phyloP scores from a whole-genome alignment of 2,113 vertebrate species.

The Lanius ludovicianus region DNA sequence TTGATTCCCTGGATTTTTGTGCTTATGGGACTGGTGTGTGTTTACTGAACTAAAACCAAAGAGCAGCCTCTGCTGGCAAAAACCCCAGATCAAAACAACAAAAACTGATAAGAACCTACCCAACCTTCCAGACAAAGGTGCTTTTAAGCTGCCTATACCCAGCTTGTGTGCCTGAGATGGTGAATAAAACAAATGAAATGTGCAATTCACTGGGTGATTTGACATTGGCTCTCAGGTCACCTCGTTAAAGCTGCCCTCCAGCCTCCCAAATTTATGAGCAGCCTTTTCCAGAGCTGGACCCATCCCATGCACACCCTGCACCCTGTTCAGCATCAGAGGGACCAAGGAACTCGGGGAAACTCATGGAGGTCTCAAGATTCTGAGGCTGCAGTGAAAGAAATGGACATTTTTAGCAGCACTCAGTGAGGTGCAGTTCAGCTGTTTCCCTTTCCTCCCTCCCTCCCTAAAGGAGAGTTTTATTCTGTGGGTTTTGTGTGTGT shows the following conservation, averaged over 20 bases:
- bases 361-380: accelerated
- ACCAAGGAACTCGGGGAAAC: not conserved
- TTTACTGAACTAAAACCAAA: not conserved
- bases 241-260: not conserved
- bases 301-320: accelerated
- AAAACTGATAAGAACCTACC: not conserved
- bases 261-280: not conserved
- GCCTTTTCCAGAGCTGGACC: not conserved
- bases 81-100: not conserved
- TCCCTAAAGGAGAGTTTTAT: not conserved
- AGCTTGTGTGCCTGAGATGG: not conserved
- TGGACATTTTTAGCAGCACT: not conserved
- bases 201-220: too few species aligned
- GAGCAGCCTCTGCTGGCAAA: slow-evolving; percentile 23
- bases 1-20: not conserved
- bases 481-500: not conserved
- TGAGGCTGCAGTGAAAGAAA: not conserved
- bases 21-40: not conserved
- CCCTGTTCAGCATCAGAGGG: accelerated
- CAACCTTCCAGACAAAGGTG: not conserved
- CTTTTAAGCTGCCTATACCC: not conserved
- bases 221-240: not conserved
- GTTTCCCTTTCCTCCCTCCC: not conserved
- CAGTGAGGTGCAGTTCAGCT: not conserved
- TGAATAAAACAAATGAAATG: not conserved